Base-by-base conservation (phyloP, 2,888 invertebrate species). In the Anthrax anthrax region DNA sequence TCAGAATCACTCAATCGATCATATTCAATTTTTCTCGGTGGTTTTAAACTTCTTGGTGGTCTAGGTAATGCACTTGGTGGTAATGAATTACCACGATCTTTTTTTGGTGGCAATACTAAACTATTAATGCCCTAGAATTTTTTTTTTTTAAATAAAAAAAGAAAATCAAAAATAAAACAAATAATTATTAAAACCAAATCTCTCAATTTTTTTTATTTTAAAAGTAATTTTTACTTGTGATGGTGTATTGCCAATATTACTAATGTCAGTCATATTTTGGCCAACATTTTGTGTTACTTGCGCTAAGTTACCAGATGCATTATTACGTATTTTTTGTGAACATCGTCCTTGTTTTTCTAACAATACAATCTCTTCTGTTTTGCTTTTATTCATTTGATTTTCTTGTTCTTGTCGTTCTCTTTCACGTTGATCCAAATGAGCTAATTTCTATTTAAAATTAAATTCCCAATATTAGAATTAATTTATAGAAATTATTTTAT, bases 261-360 rank as follows among this genome's bases (percentile, higher is more conserved):
- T 54, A 9, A 56, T 55, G 39, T 56, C 56, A 1, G 55, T 56
- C 56, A 56, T 56, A 50, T 56, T 56, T 46, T 55, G 55, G 13
- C 56, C 56, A 32, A 56, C 52, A 17, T 47, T 56, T n/a, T 55
- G 54, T 17, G 56, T 52, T 8, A 56, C 55, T 49, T 54, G 53
- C 16, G 52, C 54, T 27, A 56, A 47, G 44, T 56, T 56, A 16
- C 55, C 55, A 18, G 50, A 50, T 12, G 50, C 40, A 45, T 52
- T 54, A 37, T 43, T 55, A 32, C 56, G 37, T 12, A 54, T 41
- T 39, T 56, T 56, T 39, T 56, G 56, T 16, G 55, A 55, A 41
- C 53, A 55, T 5, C 50, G 39, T 16, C 56, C 56, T 43, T 56
- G 56, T 41, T 56, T 56, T 29, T 56, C 56, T 2, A 56, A 32